These are phyloP conservation scores for Camponotus floridanus DNA, from an alignment of 1,140 invertebrate genomes.

Conservation along the genomic window DNA sequence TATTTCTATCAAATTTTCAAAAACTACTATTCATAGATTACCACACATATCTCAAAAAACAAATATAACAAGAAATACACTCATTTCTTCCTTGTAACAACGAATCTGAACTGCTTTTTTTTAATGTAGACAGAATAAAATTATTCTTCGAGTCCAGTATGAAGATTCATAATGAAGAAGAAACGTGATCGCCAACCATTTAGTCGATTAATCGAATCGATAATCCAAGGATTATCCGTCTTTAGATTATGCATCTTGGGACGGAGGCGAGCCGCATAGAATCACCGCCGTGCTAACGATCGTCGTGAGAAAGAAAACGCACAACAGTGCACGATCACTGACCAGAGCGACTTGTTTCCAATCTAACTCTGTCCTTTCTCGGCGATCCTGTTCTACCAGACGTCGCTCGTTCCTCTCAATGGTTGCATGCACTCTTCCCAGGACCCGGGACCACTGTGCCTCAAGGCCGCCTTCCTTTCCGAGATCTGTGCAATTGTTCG, in stretches of 20 bases:
- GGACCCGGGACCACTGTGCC: constrained; percentile 88
- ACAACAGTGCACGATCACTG: constrained; percentile 89
- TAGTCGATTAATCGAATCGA: neutral
- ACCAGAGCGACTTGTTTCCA: constrained; percentile 94
- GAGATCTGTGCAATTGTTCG: constrained; percentile 65
- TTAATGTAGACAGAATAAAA: neutral
- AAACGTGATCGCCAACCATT: neutral
- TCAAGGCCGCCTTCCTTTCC: constrained; percentile 86
- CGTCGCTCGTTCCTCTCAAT: constrained; percentile 91
- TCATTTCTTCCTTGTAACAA: neutral
- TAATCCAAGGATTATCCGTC: constrained; percentile 58
- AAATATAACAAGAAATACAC: neutral
- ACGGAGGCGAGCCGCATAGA: constrained; percentile 87
- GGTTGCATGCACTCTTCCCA: constrained; percentile 90
- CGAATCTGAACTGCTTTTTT: neutral
- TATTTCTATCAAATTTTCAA: neutral
- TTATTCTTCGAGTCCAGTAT: neutral
- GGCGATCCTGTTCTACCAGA: constrained; percentile 89
- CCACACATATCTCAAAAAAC: neutral
- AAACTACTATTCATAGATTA: neutral
- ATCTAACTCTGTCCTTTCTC: constrained; percentile 90
- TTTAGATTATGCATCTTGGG: constrained; percentile 55
- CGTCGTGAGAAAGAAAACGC: constrained; percentile 90
- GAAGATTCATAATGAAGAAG: neutral
- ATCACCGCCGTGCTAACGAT: constrained; percentile 89